A percentile compares a stretch with the other conserved stretches of the same genome.
Evolutionary conservation across 2,113 vertebrate species (phyloP).

Genomic region (Pedetes capensis): DNA sequence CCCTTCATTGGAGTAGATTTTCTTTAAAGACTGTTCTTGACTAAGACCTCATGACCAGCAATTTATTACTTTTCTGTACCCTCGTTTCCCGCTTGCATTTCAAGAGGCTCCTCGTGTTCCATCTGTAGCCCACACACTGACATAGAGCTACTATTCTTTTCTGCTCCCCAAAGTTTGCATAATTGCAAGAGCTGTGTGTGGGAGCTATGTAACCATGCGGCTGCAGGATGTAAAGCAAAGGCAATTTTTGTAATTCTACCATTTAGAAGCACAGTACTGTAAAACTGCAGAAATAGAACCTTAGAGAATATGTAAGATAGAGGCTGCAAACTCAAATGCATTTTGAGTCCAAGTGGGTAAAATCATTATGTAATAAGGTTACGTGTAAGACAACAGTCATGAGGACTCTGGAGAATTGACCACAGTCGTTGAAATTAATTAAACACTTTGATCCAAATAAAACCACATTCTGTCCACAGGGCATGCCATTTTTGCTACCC

Average conservation of each 20-base stretch:
- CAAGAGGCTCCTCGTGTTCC: slow-evolving; percentile 28
- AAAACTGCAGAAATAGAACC: not conserved
- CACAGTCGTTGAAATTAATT: not conserved
- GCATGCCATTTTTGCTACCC: not conserved
- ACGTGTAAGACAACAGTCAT: not conserved
- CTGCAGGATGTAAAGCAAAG: not conserved
- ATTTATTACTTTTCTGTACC: not conserved
- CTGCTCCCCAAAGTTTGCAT: slow-evolving; percentile 18
- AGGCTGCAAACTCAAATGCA: not conserved
- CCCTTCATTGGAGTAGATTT: not conserved
- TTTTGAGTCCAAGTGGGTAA: not conserved
- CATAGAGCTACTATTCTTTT: slow-evolving; percentile 64
- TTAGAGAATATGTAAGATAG: not conserved
- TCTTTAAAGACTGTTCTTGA: not conserved
- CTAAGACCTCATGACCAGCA: not conserved
- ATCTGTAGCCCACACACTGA: slow-evolving; percentile 56
- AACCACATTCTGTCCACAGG: not conserved
- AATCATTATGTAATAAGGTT: not conserved
- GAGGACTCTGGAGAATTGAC: not conserved
- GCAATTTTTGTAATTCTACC: not conserved
- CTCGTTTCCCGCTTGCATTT: not conserved
- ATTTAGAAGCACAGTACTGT: not conserved
- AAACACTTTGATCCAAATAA: not conserved
- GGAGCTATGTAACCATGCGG: slow-evolving; percentile 18
- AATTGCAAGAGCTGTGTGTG: slow-evolving; percentile 56